These are phyloP conservation scores for Limenitis camilla DNA, from an alignment of 2,888 invertebrate genomes.

Conservation along the genomic window DNA sequence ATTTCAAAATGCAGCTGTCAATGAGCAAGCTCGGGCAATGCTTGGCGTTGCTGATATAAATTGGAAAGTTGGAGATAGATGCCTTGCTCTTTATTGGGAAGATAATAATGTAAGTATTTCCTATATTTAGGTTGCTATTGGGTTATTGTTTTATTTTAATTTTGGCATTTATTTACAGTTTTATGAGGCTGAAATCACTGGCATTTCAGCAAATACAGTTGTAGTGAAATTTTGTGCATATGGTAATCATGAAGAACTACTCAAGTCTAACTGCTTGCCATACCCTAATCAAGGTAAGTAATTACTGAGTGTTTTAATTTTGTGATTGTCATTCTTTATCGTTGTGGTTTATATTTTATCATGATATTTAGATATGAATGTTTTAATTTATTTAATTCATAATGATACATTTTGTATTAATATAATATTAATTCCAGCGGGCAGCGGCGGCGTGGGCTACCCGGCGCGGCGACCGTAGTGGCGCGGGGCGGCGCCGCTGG, in stretches of 20 bases:
- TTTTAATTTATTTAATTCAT: not conserved
- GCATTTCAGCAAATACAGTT: constrained; percentile 86
- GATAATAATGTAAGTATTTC: constrained; percentile 86
- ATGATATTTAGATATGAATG: not conserved
- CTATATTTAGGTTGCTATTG: too few relatives aligned
- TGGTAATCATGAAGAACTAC: constrained; percentile 92
- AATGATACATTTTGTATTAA: too few relatives aligned
- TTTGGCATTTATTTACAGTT: constrained; percentile 69
- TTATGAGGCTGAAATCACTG: constrained; percentile 88
- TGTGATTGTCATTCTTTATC: too few relatives aligned
- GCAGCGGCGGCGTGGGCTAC: not conserved
- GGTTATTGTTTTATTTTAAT: constrained; percentile 4
- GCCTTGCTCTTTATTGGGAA: constrained; percentile 95
- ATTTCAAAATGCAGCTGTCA: constrained; percentile 69
- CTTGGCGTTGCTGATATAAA: constrained; percentile 70
- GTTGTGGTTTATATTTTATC: not conserved
- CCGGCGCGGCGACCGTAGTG: constrained; percentile 51
- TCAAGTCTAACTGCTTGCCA: constrained; percentile 87
- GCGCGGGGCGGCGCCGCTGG: constrained; percentile 43
- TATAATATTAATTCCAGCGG: not conserved
- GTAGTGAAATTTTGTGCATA: constrained; percentile 91
- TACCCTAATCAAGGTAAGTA: constrained; percentile 59
- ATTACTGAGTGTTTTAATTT: not conserved
- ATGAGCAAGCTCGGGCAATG: constrained; percentile 70
- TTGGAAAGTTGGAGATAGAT: constrained; percentile 88